Evolutionary conservation across 2,113 vertebrate species (phyloP).

Genomic region (Dromas ardeola): DNA sequence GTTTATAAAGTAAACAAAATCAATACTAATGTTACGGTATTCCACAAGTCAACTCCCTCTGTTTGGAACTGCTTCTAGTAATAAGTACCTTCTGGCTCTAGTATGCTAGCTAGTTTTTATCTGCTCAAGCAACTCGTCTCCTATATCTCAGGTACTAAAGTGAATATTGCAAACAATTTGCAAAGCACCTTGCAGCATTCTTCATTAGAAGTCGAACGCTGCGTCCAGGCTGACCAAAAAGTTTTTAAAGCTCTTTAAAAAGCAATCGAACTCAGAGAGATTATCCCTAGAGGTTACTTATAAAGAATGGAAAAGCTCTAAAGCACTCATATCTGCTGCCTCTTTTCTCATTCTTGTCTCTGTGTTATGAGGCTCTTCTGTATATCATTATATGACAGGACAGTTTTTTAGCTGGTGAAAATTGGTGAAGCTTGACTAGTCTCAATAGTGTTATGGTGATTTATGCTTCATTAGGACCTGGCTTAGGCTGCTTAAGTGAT

Average conservation of each 20-base stretch:
- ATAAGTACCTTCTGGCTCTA: background rate
- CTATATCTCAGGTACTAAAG: background rate
- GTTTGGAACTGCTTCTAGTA: background rate
- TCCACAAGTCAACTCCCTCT: constrained; percentile 17
- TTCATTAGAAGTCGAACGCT: background rate
- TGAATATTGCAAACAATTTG: background rate
- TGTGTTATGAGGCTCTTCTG: background rate
- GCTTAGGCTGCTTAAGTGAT: background rate
- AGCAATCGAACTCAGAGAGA: background rate
- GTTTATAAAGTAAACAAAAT: constrained; percentile 60
- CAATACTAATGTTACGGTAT: constrained; percentile 30
- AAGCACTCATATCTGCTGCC: background rate
- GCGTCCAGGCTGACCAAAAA: background rate
- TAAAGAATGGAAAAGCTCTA: background rate
- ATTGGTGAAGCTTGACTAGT: background rate
- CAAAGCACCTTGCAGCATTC: background rate
- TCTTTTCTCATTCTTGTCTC: background rate
- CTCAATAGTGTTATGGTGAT: background rate
- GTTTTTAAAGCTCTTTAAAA: background rate
- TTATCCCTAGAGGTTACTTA: background rate
- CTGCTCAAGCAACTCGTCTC: background rate
- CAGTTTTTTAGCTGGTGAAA: background rate
- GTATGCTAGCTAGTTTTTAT: background rate
- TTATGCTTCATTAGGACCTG: background rate
- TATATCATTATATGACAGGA: background rate